Evolutionary conservation across 1,140 invertebrate genomes (phyloP).

Genomic region (Drosophila tristis): DNA sequence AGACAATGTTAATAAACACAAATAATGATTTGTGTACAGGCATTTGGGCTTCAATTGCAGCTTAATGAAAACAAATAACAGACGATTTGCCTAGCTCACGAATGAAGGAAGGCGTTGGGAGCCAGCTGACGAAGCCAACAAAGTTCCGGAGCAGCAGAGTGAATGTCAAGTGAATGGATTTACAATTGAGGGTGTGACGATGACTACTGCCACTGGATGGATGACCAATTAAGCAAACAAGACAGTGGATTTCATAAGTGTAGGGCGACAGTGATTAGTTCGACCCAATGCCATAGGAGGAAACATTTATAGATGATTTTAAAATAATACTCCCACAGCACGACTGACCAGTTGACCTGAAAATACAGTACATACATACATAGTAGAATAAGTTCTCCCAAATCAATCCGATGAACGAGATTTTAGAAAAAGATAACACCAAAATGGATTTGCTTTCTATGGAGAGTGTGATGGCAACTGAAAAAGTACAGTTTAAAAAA

Average conservation of each 20-base stretch:
- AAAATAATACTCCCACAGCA: too few relatives aligned
- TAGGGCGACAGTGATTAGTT: neutral
- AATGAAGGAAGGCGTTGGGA: slow-evolving; percentile 20
- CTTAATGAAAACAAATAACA: slow-evolving; percentile 79
- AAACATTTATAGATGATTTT: too few relatives aligned
- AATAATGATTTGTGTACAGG: slow-evolving; percentile 70
- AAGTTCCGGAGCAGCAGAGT: slow-evolving; percentile 23
- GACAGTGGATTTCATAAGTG: slow-evolving; percentile 1
- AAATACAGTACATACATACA: too few relatives aligned
- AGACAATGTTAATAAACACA: slow-evolving; percentile 58
- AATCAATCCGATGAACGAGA: too few relatives aligned
- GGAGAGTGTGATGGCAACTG: neutral
- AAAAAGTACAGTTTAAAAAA: neutral
- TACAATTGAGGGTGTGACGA: slow-evolving; percentile 30
- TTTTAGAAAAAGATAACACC: too few relatives aligned
- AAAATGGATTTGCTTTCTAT: too few relatives aligned
- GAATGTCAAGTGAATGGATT: slow-evolving; percentile 24
- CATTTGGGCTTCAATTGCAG: slow-evolving; percentile 67
- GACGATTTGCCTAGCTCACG: slow-evolving; percentile 41
- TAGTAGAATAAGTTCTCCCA: too few relatives aligned
- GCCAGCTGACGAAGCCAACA: slow-evolving; percentile 33
- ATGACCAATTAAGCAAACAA: slow-evolving; percentile 14
- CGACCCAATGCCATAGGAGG: too few relatives aligned
- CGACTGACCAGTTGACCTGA: too few relatives aligned
- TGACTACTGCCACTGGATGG: too few relatives aligned